Evolutionary conservation across 2,797 vertebrate species (phyloP), one percentile per base, ranked within the genome.

Genomic region (Silurus lanzhouensis): DNA sequence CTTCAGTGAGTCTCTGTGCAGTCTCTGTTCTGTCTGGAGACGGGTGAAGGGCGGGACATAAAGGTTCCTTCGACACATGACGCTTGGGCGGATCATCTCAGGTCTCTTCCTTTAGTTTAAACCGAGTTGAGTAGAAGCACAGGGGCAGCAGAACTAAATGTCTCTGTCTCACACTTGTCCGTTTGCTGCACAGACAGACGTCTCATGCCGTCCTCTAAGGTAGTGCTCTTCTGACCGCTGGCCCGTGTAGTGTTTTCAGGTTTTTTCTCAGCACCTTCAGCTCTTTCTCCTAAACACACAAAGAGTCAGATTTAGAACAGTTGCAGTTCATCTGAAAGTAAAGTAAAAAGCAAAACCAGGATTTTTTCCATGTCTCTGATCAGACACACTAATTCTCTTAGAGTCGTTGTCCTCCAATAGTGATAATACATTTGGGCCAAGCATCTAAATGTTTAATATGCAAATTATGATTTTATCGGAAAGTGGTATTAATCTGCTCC

Each of bases 191-290:
- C 86, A n/a, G 93, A 92, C 58, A 95, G 90, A 71, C 91, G 92
- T 83, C 88, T 94, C 76, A 94, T 85, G 83, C 91, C 85, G 17
- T 90, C 91, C 84, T 93, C 92, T 13, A 94, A 68, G 5, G 38
- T 75, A 12, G 85, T 63, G 60, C 60, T 88, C 63, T 88, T 89
- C 64, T 87, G 89, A 79, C 75, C 17, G 13, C 61, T 84, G 27
- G 66, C 12, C 82, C 6, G 71, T 75, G 74, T 72, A 71, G 88
- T 83, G 19, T 67, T 63, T 55, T 57, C 64, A 22, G 87, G 55
- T 19, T 92, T 90, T 0, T 88, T 91, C 89, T 96, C 95, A 0
- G 93, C 93, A 79, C 93, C 94, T 81, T 95, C 94, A 31, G 95
- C 94, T 87, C 94, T 88, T 90, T 95, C 94, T 58, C 94, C 95